phyloP scores from a whole-genome alignment of 2,797 vertebrate genomes.

The Hephaestus fuliginosus region DNA sequence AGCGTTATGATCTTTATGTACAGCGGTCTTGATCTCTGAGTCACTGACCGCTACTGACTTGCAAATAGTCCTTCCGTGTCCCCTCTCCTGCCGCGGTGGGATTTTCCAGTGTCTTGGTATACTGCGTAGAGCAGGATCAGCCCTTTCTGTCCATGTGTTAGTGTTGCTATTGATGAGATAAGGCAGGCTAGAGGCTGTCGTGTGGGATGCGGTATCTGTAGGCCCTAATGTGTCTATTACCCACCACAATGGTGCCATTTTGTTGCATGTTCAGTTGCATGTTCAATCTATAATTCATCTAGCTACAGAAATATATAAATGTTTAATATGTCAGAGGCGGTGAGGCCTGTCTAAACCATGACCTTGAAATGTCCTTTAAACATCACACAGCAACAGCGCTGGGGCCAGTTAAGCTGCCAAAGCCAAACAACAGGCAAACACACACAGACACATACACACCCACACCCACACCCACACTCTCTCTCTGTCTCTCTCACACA shows the following conservation, averaged over 20 bases:
- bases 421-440: conserved; percentile 70
- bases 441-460: background rate
- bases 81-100: conserved; percentile 18
- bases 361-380: conserved; percentile 88
- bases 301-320: conserved; percentile 80
- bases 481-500: background rate
- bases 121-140: conserved; percentile 13
- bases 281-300: conserved; percentile 83
- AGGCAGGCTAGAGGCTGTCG: conserved; percentile 35
- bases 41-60: conserved; percentile 48
- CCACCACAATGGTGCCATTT: conserved; percentile 74
- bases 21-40: conserved; percentile 5
- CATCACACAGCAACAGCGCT: conserved; percentile 75
- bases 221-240: conserved; percentile 73
- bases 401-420: conserved; percentile 78
- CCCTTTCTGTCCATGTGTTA: conserved; percentile 9
- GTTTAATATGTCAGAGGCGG: conserved; percentile 79
- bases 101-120: conserved; percentile 16
- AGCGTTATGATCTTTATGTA: conserved; percentile 34
- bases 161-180: conserved; percentile 44
- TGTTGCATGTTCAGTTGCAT: conserved; percentile 76
- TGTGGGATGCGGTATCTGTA: conserved; percentile 52
- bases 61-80: conserved; percentile 41
- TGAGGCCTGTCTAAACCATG: conserved; percentile 77
- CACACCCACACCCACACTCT: conserved; percentile 10